phyloP scores from a whole-genome alignment of 2,888 invertebrate genomes.

The Drosophila rellima region DNA sequence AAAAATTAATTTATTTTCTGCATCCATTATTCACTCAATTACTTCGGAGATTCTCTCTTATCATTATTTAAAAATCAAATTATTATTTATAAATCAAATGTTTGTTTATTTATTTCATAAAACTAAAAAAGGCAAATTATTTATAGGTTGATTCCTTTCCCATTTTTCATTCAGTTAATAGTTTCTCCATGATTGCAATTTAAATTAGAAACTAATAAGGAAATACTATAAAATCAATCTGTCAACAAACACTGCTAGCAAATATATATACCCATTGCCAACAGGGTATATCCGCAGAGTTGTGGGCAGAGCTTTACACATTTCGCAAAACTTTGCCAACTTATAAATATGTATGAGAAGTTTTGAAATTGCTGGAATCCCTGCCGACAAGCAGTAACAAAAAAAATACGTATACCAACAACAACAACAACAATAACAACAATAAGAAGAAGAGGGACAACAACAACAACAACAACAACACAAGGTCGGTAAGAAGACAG shows the following conservation, averaged over 20 bases:
- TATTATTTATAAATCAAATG: too few relatives aligned
- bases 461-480: slow-evolving; percentile 43
- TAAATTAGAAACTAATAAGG: neutral
- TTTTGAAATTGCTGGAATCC: slow-evolving; percentile 84
- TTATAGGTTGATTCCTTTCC: neutral
- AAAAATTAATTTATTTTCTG: too few relatives aligned
- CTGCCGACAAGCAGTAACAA: slow-evolving; percentile 71
- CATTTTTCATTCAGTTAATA: neutral
- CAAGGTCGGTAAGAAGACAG: slow-evolving; percentile 81
- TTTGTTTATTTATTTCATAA: neutral
- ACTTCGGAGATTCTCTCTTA: too few relatives aligned
- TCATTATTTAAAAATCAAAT: too few relatives aligned
- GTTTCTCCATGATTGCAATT: neutral
- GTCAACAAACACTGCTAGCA: neutral
- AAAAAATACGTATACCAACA: slow-evolving; percentile 19
- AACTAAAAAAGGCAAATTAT: neutral
- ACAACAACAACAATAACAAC: slow-evolving; percentile 27
- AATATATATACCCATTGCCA: neutral
- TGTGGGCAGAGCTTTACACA: slow-evolving; percentile 72
- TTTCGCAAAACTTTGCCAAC: slow-evolving; percentile 76
- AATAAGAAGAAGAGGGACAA: slow-evolving; percentile 24
- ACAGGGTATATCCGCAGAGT: slow-evolving; percentile 49
- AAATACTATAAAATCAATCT: neutral
- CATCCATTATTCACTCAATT: too few relatives aligned
- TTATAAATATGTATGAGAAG: slow-evolving; percentile 84